These are phyloP conservation scores for Ridgeia piscesae DNA, from an alignment of 1,140 invertebrate genomes.

Conservation along the genomic window DNA sequence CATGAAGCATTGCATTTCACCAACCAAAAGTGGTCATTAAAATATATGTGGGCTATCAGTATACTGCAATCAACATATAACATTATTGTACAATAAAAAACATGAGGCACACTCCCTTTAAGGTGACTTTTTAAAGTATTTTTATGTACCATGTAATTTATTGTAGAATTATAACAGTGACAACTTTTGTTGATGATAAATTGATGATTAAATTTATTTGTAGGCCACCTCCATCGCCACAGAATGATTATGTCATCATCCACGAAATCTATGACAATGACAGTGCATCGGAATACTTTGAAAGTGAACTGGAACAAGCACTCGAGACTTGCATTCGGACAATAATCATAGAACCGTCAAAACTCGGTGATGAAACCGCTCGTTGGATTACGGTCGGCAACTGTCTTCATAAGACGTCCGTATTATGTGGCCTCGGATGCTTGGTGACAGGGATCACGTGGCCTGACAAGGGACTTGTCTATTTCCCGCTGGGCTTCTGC, in stretches of 20 bases:
- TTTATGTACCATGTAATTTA: no score
- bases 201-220: not conserved
- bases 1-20: no score
- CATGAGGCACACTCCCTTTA: no score
- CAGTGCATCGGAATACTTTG: constrained; percentile 86
- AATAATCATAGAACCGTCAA: constrained; percentile 89
- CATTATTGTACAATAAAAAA: no score
- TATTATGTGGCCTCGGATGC: constrained; percentile 76
- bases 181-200: no score
- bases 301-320: constrained; percentile 86
- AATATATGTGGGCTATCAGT: no score
- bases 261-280: constrained; percentile 90
- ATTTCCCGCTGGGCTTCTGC: constrained; percentile 69
- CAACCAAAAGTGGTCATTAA: no score
- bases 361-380: constrained; percentile 89
- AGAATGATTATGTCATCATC: constrained; percentile 69
- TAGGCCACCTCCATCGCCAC: not conserved
- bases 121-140: no score
- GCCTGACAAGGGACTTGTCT: constrained; percentile 70
- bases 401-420: constrained; percentile 87
- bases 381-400: constrained; percentile 93
- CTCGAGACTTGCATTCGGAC: constrained; percentile 75
- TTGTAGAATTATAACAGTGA: no score
- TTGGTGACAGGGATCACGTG: constrained; percentile 72
- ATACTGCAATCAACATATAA: no score